These are phyloP conservation scores for Lycodopsis pacificus DNA, from an alignment of 2,797 vertebrate species.

Conservation along the genomic window DNA sequence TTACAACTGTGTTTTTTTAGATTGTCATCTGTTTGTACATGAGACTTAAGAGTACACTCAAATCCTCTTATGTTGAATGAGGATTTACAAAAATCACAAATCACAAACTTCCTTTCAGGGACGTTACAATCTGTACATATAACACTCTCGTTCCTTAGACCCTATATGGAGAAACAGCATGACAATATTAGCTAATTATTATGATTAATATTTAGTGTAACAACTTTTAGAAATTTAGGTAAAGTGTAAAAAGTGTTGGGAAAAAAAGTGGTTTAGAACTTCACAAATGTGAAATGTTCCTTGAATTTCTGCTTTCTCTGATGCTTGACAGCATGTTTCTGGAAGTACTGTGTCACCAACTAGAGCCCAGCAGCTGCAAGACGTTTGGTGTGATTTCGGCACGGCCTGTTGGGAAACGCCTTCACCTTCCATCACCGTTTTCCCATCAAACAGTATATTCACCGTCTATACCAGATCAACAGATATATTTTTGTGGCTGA, in stretches of 20 bases:
- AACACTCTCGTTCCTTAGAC: not conserved
- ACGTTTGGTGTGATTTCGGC: not conserved
- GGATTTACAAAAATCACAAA: not conserved
- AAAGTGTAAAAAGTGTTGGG: not conserved
- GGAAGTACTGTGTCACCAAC: slow-evolving; percentile 90
- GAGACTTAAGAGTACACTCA: not conserved
- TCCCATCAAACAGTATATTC: slow-evolving; percentile 34
- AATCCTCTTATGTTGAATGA: not conserved
- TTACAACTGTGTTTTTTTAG: not conserved
- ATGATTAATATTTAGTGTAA: not conserved
- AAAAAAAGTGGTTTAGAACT: not conserved
- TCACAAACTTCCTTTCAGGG: not conserved
- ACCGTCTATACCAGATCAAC: slow-evolving; percentile 40
- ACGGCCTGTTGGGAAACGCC: slow-evolving; percentile 35
- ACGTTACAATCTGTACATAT: not conserved
- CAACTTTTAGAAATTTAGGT: not conserved
- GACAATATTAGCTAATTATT: not conserved
- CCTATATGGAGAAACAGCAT: not conserved
- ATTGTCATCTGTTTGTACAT: not conserved
- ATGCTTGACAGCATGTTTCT: slow-evolving; percentile 84
- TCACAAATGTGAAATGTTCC: not conserved
- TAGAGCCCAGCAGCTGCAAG: slow-evolving; percentile 51
- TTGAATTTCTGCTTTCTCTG: slow-evolving; percentile 17
- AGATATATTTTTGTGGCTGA: slow-evolving; percentile 80
- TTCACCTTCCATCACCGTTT: slow-evolving; percentile 34